Base-by-base conservation (phyloP, 2,113 vertebrate genomes). In the Notothenia rossii region DNA sequence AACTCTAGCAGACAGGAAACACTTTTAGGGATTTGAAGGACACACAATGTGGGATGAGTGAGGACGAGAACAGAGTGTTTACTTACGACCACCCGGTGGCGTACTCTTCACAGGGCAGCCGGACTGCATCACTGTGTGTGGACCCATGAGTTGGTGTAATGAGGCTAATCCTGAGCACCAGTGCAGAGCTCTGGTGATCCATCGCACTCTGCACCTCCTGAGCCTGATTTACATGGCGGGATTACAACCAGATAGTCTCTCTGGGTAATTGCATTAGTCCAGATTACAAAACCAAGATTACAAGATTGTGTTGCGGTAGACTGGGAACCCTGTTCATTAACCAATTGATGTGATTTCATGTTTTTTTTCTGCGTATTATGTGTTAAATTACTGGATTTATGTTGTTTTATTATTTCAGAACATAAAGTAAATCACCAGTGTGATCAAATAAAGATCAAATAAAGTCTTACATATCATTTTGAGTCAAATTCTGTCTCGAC, bases 261-360 rank as follows among this genome's bases (percentile, higher is more conserved):
- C 54, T 58, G 60, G 85, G 88, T 75, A 75, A 82, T 65, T 83
- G 63, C 17, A 77, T 88, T 85, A 84, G 15, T 55, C 20, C 64
- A 84, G 84, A 90, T 90, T 86, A 83, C 54, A 65, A 6, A 20
- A 77, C 56, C 70, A 79, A 79, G 81, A 91, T 88, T 85, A 86
- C 29, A 60, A 36, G 15, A 74, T 17, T 61, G 53, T 46, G 17
- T 66, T 61, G 43, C 43, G 8, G 20, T 51, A 75, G 67, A 53
- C 1, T 1, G 46, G 36, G 8, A 51, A 54, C 25, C 0, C 60
- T 56, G 62, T 56, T 50, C 18, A 12, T 63, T 17, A 43, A 53
- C 14, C 13, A 40, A 40, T 20, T 13, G 1, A 60, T 43, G 48
- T 25, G 33, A 67, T 58, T 61, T 60, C 5, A 49, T 58, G 22